These are phyloP conservation scores for Antedon mediterranea DNA, from an alignment of 53 echinoderm and acorn worm genomes.

Conservation along the genomic window DNA sequence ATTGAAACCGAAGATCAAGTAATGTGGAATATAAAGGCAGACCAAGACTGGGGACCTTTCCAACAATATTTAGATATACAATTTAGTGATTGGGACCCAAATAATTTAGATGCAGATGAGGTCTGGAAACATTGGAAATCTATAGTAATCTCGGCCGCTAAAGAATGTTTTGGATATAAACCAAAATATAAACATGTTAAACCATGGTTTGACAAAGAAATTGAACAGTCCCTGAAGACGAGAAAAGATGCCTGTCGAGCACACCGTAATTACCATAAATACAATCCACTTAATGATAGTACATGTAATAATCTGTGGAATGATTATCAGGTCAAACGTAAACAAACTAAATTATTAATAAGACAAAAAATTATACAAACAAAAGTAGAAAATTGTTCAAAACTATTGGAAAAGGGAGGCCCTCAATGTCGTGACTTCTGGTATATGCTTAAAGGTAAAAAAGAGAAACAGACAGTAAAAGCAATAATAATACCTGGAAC, in stretches of 20 bases:
- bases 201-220: not conserved
- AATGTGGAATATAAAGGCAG: too few relatives aligned
- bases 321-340: not conserved
- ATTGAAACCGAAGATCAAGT: too few relatives aligned
- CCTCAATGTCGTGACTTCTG: not conserved
- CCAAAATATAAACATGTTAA: not conserved
- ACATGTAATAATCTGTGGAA: not conserved
- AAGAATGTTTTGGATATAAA: not conserved
- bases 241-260: not conserved
- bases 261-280: not conserved
- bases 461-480: not conserved
- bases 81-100: not conserved
- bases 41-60: too few relatives aligned
- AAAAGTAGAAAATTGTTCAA: not conserved
- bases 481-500: not conserved
- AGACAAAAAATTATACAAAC: not conserved
- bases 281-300: not conserved
- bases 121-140: not conserved
- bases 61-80: not conserved
- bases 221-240: not conserved
- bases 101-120: not conserved
- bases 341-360: not conserved
- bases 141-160: not conserved
- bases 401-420: not conserved
- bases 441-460: not conserved